phyloP scores from a whole-genome alignment of 2,888 invertebrate genomes.

The Bombylius discolor region DNA sequence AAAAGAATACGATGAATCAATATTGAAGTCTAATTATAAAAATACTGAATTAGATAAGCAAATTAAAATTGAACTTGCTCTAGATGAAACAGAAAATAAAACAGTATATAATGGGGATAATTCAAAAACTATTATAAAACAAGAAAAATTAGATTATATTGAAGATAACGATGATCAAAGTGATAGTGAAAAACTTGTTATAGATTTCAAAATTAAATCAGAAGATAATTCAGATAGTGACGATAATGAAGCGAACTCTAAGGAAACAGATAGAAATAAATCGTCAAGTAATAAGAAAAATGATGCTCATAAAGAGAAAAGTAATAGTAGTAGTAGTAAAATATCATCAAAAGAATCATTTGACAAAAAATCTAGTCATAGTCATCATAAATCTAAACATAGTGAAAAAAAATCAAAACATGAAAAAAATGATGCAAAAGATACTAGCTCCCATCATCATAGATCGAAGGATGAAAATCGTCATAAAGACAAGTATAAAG shows the following conservation, averaged over 20 bases:
- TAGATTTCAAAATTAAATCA: not conserved
- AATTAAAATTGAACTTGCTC: not conserved
- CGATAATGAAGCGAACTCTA: not conserved
- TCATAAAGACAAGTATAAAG: slow-evolving; percentile 6
- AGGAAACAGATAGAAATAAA: no score
- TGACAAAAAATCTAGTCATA: not conserved
- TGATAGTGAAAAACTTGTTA: not conserved
- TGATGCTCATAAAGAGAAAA: not conserved
- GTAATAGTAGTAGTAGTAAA: not conserved
- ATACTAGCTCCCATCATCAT: not conserved
- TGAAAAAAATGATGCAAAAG: not conserved
- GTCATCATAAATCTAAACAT: not conserved
- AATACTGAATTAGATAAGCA: not conserved
- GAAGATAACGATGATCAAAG: not conserved
- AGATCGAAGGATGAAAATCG: not conserved
- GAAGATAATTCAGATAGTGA: not conserved
- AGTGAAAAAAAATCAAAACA: not conserved
- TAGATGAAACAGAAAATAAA: not conserved
- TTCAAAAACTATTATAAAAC: not conserved
- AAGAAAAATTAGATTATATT: not conserved
- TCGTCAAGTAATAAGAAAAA: not conserved
- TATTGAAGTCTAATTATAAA: not conserved
- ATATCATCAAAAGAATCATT: not conserved
- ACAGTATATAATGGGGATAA: not conserved
- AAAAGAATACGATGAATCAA: not conserved